Base-by-base conservation (phyloP, 2,888 invertebrate genomes). In the Netelia fuscicornis region DNA sequence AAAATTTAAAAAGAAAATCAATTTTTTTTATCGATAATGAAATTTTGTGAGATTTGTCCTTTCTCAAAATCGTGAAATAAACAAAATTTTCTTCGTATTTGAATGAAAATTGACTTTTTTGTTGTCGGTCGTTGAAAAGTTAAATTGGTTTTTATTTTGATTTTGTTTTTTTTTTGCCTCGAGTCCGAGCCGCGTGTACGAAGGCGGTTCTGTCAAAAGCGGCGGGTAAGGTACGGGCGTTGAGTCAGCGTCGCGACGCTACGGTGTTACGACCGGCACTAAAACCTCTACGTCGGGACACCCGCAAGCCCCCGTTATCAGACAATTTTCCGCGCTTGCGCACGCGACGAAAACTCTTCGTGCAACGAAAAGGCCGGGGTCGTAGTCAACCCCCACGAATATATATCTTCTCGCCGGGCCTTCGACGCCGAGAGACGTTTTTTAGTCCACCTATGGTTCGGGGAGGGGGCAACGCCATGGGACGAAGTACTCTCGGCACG, bases 241-340 rank as follows among this genome's bases (percentile, higher is more conserved):
- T 48, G 75, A 17, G 56, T 76, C 44, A 65, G 83, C 89, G 90
- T 90, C 88, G 83, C 89, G 89, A 89, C 91, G 90, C 88, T 86
- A 86, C 90, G 90, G 89, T 91, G 90, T 91, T 90, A 84, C 89
- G 86, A 88, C 90, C 91, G 89, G 88, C 87, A 91, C 91, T 91
- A 90, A 89, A 89, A 86, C 86, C 17, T 80, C 87, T 87, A 82
- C 88, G 84, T 86, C 87, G 89, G 86, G 89, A 84, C 89, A 87
- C 88, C 86, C 88, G 89, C 79, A 75, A 85, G 78, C 76, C 78
- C 76, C 78, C 89, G 91, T 91, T 91, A 91, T 91, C 91, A 91
- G 88, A 86, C 80, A 89, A 88, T 90, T 91, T 91, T 88, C 86
- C 87, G 85, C 88, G 89, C 87, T 83, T 86, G 91, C 90, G 91